Percentiles rank a stretch among this genome's conserved stretches.
These are phyloP conservation scores for Helicolenus hilgendorfi DNA, from an alignment of 2,797 vertebrate species.

Conservation along the genomic window DNA sequence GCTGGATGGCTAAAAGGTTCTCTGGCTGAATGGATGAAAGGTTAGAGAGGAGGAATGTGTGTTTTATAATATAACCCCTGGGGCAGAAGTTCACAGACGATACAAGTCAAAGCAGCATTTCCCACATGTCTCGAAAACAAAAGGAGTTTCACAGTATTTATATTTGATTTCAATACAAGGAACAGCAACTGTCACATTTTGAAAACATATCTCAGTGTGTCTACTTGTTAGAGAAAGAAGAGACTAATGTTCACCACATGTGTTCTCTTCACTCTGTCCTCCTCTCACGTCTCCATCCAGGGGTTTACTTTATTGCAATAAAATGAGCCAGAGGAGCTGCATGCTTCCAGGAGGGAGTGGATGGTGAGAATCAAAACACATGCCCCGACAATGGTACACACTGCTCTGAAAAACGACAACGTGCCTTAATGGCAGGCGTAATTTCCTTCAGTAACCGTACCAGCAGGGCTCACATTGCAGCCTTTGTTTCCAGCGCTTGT, in stretches of 20 bases:
- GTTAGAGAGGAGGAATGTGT: conserved; percentile 38
- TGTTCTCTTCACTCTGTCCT: conserved; percentile 56
- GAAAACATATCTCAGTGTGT: conserved; percentile 67
- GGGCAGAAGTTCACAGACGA: conserved; percentile 20
- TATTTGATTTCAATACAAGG: conserved; percentile 27
- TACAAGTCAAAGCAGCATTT: conserved; percentile 31
- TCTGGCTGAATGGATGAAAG: conserved; percentile 48
- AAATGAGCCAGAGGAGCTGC: conserved; percentile 70
- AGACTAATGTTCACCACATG: conserved; percentile 84
- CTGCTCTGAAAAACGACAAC: conserved; percentile 50
- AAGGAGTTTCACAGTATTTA: conserved; percentile 46
- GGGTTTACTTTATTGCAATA: conserved; percentile 76
- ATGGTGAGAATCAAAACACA: conserved; percentile 71
- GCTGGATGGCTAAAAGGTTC: conserved; percentile 48
- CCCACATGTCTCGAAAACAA: conserved; percentile 30
- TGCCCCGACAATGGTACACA: conserved; percentile 16
- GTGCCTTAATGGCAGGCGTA: conserved; percentile 25
- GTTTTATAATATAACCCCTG: conserved; percentile 32
- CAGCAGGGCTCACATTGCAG: conserved; percentile 33
- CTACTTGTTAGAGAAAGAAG: conserved; percentile 68
- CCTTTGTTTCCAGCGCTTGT: conserved; percentile 36
- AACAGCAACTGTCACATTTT: conserved; percentile 66
- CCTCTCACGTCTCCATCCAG: conserved; percentile 64
- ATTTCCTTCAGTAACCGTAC: conserved; percentile 54
- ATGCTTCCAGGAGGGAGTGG: conserved; percentile 54